Conservation (phyloP, 2,113 vertebrate species). For the Okapia johnstoni region DNA sequence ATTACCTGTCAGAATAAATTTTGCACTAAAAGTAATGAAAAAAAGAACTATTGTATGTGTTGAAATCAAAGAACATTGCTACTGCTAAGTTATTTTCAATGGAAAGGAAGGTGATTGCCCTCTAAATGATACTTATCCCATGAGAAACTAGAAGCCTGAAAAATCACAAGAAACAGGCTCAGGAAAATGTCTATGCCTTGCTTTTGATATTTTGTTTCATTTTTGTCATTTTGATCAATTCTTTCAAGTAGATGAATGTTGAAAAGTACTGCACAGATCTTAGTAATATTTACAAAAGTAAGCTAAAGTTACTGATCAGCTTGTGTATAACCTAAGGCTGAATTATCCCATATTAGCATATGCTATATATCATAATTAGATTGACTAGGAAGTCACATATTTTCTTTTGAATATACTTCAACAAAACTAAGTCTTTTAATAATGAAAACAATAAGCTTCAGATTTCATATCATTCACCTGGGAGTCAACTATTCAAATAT, state of each 20-base stretch:
- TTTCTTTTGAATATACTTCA: neutral
- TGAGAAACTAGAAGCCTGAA: conserved; percentile 59
- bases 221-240: conserved; percentile 63
- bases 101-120: conserved; percentile 47
- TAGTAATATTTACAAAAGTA: neutral
- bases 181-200: conserved; percentile 53
- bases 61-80: conserved; percentile 55
- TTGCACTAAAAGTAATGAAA: conserved; percentile 32
- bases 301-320: neutral
- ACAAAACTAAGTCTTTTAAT: neutral
- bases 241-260: conserved; percentile 58
- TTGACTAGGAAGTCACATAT: neutral
- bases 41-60: neutral
- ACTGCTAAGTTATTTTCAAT: conserved; percentile 54
- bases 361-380: neutral
- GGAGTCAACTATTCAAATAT: neutral
- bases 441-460: neutral
- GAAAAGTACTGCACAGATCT: conserved; percentile 40
- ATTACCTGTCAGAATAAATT: conserved; percentile 44
- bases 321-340: neutral
- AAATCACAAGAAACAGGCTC: conserved; percentile 54
- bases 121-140: conserved; percentile 51
- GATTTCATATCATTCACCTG: neutral
- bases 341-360: neutral
- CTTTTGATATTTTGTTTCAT: conserved; percentile 75